Evolutionary conservation across 2,113 vertebrate genomes (phyloP).

Genomic region (Ageneiosus marmoratus): DNA sequence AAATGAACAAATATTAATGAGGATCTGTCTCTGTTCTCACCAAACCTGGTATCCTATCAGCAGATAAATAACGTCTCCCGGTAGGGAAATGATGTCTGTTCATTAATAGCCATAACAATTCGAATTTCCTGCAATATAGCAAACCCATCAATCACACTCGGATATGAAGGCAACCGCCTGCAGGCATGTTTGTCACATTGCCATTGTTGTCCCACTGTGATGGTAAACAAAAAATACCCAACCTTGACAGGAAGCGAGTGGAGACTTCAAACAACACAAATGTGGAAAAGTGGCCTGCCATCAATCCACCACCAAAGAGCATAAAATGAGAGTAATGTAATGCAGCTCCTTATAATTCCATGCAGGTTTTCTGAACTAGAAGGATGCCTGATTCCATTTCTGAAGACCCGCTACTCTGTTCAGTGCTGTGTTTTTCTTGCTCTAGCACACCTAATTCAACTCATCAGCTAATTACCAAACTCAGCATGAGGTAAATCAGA

Average conservation of each 20-base stretch:
- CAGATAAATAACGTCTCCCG: slow-evolving; percentile 19
- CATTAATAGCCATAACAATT: slow-evolving; percentile 43
- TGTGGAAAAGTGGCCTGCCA: slow-evolving; percentile 5
- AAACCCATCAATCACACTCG: slow-evolving; percentile 32
- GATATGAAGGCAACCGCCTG: slow-evolving; percentile 20
- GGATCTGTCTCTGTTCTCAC: background rate
- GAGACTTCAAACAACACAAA: slow-evolving; percentile 13
- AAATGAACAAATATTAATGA: slow-evolving; percentile 21
- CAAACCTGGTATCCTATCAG: background rate
- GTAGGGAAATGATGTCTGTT: slow-evolving; percentile 11
- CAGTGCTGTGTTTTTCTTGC: background rate
- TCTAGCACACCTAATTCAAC: slow-evolving; percentile 25
- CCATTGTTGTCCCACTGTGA: slow-evolving; percentile 12
- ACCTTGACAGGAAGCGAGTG: background rate
- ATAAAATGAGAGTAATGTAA: background rate
- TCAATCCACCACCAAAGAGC: background rate
- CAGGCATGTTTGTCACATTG: slow-evolving; percentile 32
- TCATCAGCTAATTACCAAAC: slow-evolving; percentile 13
- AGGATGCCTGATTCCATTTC: background rate
- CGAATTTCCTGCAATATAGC: slow-evolving; percentile 10
- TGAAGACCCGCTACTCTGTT: background rate
- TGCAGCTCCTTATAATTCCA: slow-evolving; percentile 4
- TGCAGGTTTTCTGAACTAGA: slow-evolving; percentile 8
- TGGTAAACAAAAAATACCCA: slow-evolving; percentile 25
- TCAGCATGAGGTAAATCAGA: background rate